These are phyloP conservation scores for Mylabris phalerata DNA, from an alignment of 1,140 invertebrate species.

Conservation along the genomic window DNA sequence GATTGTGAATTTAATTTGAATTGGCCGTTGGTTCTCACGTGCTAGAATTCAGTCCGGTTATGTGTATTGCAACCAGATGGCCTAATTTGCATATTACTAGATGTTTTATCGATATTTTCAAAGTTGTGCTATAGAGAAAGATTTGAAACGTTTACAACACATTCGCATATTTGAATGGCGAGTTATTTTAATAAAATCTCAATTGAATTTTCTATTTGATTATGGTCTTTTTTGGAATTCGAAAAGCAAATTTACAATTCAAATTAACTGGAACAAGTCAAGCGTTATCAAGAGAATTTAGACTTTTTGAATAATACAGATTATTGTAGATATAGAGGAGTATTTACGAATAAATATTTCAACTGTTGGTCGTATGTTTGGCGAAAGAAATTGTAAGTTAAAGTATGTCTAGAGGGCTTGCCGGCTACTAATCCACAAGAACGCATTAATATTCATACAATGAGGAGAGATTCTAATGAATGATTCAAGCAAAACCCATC, in stretches of 20 bases:
- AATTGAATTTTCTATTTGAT: constrained; percentile 15
- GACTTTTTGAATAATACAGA: constrained; percentile 1
- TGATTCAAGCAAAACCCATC: constrained; percentile 20
- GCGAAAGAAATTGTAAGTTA: constrained; percentile 1
- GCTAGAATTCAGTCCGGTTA: too few species aligned
- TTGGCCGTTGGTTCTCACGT: too few species aligned
- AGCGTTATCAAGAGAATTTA: constrained; percentile 7
- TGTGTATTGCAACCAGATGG: too few species aligned
- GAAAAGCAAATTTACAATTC: constrained; percentile 13
- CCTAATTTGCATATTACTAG: neutral
- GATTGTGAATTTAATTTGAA: too few species aligned
- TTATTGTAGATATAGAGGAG: neutral
- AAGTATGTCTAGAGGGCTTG: too few species aligned
- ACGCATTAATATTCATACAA: constrained; percentile 13
- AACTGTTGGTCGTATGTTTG: neutral
- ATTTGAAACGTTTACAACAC: neutral
- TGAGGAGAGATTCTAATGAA: constrained; percentile 16
- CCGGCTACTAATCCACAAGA: neutral
- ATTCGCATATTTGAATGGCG: too few species aligned
- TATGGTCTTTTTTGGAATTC: constrained; percentile 3
- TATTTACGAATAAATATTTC: constrained; percentile 11
- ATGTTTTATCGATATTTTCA: constrained; percentile 4
- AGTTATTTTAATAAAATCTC: neutral
- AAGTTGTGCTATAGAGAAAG: constrained; percentile 7
- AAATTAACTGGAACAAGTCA: constrained; percentile 10